Percentiles rank a stretch among this genome's conserved stretches.
Evolutionary conservation across 2,888 invertebrate species (phyloP).

Genomic region (Xestia ashworthii): DNA sequence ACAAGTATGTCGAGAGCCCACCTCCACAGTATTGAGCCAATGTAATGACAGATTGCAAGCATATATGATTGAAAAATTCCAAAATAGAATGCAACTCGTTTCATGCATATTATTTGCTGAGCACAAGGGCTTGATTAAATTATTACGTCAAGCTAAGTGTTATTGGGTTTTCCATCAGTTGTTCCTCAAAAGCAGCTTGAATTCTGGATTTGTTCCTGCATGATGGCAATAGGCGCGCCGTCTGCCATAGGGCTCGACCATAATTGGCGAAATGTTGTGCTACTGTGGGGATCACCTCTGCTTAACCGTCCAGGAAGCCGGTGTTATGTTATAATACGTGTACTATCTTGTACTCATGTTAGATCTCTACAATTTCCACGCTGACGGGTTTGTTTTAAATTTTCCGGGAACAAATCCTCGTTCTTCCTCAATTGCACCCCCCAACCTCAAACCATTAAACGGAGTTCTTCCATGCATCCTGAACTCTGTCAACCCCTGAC

Average conservation of each 20-base stretch:
- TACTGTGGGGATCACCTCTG: too few relatives aligned
- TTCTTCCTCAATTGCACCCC: background rate
- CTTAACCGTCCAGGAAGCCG: too few relatives aligned
- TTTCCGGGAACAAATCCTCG: background rate
- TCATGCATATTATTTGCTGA: slow-evolving; percentile 37
- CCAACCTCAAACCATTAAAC: slow-evolving; percentile 20
- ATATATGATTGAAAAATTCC: slow-evolving; percentile 46
- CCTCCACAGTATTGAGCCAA: slow-evolving; percentile 37
- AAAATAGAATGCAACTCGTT: slow-evolving; percentile 46
- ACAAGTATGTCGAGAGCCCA: slow-evolving; percentile 29
- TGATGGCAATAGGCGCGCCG: too few relatives aligned
- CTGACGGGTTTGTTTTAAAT: background rate
- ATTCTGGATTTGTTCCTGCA: too few relatives aligned
- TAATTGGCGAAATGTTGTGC: too few relatives aligned
- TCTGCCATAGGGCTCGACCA: too few relatives aligned
- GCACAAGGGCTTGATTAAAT: too few relatives aligned
- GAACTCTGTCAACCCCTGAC: slow-evolving; percentile 11
- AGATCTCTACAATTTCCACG: background rate
- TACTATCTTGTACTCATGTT: background rate
- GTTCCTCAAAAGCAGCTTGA: too few relatives aligned
- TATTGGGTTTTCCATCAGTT: too few relatives aligned
- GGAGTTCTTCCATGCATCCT: slow-evolving; percentile 14
- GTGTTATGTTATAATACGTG: background rate
- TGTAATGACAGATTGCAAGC: slow-evolving; percentile 24
- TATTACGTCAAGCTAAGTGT: too few relatives aligned